Percentiles rank a stretch among this genome's conserved stretches.
Conservation (phyloP, 1,140 invertebrate species). For the Saxidomus purpurata region DNA sequence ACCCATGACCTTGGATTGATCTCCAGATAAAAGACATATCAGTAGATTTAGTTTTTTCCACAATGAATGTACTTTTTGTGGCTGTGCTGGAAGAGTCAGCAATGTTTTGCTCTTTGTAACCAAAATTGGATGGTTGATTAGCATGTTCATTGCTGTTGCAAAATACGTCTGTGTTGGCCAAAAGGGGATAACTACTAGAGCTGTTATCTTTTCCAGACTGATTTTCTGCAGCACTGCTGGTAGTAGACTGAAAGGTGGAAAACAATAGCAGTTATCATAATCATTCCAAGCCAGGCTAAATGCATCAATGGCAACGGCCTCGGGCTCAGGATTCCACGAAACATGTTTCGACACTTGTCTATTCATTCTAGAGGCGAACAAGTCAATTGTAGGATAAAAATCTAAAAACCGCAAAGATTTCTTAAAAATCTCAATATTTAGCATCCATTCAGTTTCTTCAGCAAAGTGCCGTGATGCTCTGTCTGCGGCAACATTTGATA, state of each 20-base stretch:
- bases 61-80: no score
- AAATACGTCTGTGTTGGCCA: no score
- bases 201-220: constrained; percentile 7
- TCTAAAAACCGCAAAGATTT: neutral
- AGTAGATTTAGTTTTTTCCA: constrained; percentile 19
- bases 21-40: constrained; percentile 51
- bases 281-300: constrained; percentile 53
- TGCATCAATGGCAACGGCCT: constrained; percentile 57
- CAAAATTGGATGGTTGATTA: neutral
- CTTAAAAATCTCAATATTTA: neutral
- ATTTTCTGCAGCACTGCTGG: constrained; percentile 25
- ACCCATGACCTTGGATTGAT: neutral
- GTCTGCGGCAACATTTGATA: neutral
- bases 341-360: constrained; percentile 43
- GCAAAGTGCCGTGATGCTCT: neutral
- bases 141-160: no score
- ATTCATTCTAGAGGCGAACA: constrained; percentile 63
- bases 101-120: neutral
- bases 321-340: constrained; percentile 61
- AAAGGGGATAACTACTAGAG: constrained; percentile 24
- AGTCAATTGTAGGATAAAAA: constrained; percentile 64
- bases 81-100: neutral
- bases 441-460: constrained; percentile 15
- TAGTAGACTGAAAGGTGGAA: constrained; percentile 66
- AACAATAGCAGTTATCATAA: constrained; percentile 23